Percentiles rank a stretch among this genome's conserved stretches.
Evolutionary conservation across 2,113 vertebrate genomes (phyloP).

Genomic region (Ciconia maguari): DNA sequence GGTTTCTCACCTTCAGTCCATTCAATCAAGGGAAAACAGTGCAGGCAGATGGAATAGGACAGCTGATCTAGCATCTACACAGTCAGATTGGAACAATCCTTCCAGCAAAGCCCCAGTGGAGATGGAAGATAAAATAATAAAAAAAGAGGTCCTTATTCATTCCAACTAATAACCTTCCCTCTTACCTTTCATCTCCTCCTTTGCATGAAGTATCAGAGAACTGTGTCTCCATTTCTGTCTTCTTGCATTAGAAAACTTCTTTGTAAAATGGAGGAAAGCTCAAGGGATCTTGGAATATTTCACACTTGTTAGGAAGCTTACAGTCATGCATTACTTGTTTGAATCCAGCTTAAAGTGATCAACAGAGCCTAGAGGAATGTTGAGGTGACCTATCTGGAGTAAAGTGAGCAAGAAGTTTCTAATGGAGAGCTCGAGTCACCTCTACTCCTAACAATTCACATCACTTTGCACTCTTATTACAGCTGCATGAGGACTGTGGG

Average conservation of each 20-base stretch:
- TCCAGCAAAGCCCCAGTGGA: background rate
- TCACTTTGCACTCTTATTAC: background rate
- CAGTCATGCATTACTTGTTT: background rate
- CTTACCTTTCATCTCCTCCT: background rate
- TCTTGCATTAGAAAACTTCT: background rate
- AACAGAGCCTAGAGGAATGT: background rate
- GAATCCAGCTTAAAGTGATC: background rate
- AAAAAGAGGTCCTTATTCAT: background rate
- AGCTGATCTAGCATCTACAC: background rate
- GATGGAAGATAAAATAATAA: background rate
- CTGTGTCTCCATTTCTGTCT: background rate
- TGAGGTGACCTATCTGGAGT: background rate
- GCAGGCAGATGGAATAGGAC: background rate
- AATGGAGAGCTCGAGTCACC: background rate
- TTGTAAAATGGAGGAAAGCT: background rate
- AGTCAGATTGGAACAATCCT: background rate
- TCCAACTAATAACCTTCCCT: background rate
- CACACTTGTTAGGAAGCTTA: background rate
- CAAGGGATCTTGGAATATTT: background rate
- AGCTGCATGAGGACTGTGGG: background rate
- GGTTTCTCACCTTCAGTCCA: background rate
- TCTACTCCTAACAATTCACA: background rate
- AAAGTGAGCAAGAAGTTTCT: background rate
- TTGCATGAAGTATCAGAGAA: background rate
- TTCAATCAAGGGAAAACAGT: background rate